Evolutionary conservation across 2,888 invertebrate genomes (phyloP), one percentile per base, ranked within the genome.

Genomic region (Gnatocerus cornutus): DNA sequence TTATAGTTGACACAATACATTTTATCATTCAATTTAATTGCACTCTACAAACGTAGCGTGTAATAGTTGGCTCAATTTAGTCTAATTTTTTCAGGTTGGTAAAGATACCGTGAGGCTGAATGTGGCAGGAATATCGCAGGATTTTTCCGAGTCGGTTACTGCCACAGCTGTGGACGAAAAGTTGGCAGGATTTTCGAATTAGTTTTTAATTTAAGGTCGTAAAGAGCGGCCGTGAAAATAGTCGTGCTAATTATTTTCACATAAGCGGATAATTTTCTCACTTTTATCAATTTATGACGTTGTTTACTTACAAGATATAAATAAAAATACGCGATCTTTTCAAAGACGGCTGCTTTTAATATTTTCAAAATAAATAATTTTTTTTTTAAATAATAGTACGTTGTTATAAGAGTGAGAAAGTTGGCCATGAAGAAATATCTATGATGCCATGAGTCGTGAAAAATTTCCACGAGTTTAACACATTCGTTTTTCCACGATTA

Each of bases 21-120:
- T 59, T 56, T 56, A 33, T 45, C 16, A 10, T 29, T 50, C 48
- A n/a, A 2, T 50, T 50, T 50, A 27, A 50, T 27, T 50, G 48
- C 48, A 29, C 3, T 50, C 21, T 50, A 27, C 29, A 50, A 50
- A 50, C 29, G 10, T 50, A 50, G 27, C 48, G 48, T 50, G 48
- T 50, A 50, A 50, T 50, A n/a, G 48, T n/a, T 41, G 41, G 41
- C 41, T 41, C 41, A 41, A 41, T 41, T 41, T 41, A 41, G 41
- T 10, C 41, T 41, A 41, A 41, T 41, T 41, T 41, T 41, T 41
- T 33, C 12, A 41, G 41, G 41, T 12, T 37, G 37, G 37, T 8
- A 7, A n/a, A 37, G 37, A 41, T 41, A 7, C 33, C n/a, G 33
- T n/a, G 41, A 41, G 6, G 41, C 12, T 41, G 13, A 37, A n/a